Base-by-base conservation (phyloP, 2,797 vertebrate genomes). In the Margarornis squamiger region DNA sequence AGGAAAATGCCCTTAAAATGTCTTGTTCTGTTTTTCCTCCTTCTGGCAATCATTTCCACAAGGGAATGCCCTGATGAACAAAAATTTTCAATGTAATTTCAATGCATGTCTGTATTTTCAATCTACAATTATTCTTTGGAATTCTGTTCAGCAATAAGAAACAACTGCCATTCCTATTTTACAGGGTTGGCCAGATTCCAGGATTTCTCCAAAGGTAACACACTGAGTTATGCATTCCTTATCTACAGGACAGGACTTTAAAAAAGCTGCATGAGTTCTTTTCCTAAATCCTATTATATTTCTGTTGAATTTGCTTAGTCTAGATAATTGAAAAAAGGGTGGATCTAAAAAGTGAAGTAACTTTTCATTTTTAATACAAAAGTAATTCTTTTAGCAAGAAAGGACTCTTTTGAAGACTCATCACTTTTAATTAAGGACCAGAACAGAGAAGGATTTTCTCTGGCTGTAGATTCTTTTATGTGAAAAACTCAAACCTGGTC, bases 171-270 rank as follows among this genome's bases (percentile, higher is more conserved):
- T 90, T 84, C 68, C 49, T 96, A 8, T 97, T 88, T 95, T 88
- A 78, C 90, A 98, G 95, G 74, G 63, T 70, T 96, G 92, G 84
- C n/a, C 70, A 62, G 41, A 39, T 92, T 96, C 75, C 77, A 97
- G 71, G 43, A 93, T 67, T 78, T 86, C 62, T 51, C 59, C 83
- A 73, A 57, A 97, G 96, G 96, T 98, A 97, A 97, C 70, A 83
- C 7, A 5, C 17, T 61, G 38, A 70, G 67, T 87, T 84, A 74
- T 61, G 30, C 14, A 71, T 49, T 63, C 20, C n/a, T 70, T 74
- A 66, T 14, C 48, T 59, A 17, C 13, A 62, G 52, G 49, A 63
- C 14, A 77, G 32, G 23, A 72, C 61, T 72, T 78, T 32, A 66
- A 48, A 66, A 85, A 5, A 78, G 19, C 14, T 80, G 51, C 36